Conservation (phyloP, 2,888 invertebrate genomes). For the Drepanosiphum platanoidis region DNA sequence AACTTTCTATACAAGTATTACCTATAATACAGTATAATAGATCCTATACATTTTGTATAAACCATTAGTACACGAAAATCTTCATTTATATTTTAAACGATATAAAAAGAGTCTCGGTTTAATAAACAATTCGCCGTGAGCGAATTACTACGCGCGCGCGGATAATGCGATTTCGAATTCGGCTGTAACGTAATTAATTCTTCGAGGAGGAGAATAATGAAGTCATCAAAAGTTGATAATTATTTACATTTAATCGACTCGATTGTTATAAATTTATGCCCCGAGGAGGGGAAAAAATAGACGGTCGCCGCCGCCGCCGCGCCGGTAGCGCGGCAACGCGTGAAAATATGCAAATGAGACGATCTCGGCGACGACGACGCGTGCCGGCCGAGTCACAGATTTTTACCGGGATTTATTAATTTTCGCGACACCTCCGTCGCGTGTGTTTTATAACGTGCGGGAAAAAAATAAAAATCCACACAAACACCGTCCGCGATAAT, state of each 20-base stretch:
- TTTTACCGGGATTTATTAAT: neutral
- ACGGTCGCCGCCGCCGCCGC: no score
- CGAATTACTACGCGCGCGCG: neutral
- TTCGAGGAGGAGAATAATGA: neutral
- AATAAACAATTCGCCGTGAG: neutral
- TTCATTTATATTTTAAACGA: neutral
- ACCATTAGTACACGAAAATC: neutral
- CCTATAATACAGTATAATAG: neutral
- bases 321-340: no score
- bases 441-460: neutral
- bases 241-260: neutral
- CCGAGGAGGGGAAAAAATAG: neutral
- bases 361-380: no score
- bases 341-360: no score
- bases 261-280: neutral
- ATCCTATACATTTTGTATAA: neutral
- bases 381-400: neutral
- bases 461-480: neutral
- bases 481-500: neutral
- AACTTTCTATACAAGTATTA: neutral
- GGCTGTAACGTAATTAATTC: neutral
- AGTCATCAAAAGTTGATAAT: neutral
- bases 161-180: neutral
- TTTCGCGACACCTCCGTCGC: neutral
- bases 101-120: neutral